Base-by-base conservation (phyloP, 2,888 invertebrate species). In the Urechis unicinctus region DNA sequence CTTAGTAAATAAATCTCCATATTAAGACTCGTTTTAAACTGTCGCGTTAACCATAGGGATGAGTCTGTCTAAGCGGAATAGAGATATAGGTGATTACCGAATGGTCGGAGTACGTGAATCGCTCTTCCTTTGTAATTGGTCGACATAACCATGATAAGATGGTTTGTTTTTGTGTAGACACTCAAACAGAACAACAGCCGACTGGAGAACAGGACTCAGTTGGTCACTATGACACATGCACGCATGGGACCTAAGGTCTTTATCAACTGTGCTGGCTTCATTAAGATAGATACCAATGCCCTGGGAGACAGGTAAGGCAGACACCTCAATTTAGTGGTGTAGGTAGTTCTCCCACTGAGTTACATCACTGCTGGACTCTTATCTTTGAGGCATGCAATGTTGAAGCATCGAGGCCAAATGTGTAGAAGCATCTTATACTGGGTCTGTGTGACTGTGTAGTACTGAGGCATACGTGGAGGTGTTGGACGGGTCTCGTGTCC, bases 161-260 rank as follows among this genome's bases (percentile, higher is more conserved):
- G 6, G 22, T 13, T 13, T 13, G 13, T 13, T 21, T 21, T 21
- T 45, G 46, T 61, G 9, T 62, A 81, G 78, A 85, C 89, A 28
- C 82, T 95, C 62, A 70, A 74, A 58, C 73, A 78, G 64, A 72
- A 70, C 50, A 94, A 93, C 79, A 91, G 91, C 70, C 84, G 93
- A 42, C 77, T 96, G 49, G 95, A 95, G 79, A 96, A 94, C 75
- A 82, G 96, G 71, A 94, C 95, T 0, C 95, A 96, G 73, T 81
- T 98, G 24, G 95, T 98, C 17, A 95, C 93, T 0, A 84, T 88
- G 1, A 95, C 93, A 0, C 84, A 88, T 1, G 96, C 94, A 74
- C 92, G 94, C 71, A 91, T 98, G 89, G 97, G 97, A 0, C 96
- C 96, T 0, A 94, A 93, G 80, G 92, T 97, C 0, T 97, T 98